Base-by-base conservation (phyloP, 92 coral and sea anemone species). In the Galaxea fascicularis region DNA sequence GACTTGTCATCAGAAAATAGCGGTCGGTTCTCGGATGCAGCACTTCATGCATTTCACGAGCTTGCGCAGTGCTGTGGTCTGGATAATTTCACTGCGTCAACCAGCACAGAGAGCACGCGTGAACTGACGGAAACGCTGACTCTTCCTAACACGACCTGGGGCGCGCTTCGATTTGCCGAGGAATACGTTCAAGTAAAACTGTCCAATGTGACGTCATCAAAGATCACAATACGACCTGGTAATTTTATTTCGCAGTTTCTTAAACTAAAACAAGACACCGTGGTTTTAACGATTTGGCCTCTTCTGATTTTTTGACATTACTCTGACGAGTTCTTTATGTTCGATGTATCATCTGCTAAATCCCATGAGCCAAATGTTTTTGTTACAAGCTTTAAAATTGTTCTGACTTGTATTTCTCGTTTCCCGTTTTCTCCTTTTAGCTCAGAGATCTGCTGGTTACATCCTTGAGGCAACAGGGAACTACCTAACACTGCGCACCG, bases 1-100 rank as follows among this genome's bases (percentile, higher is more conserved):
- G 1, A 62, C 26, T 80, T 91, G 28, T 67, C 65, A 13, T 24
- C 52, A 9, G 94, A 91, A 71, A 71, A 91, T n/a, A 56, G 71
- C 28, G 91, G 82, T 69, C 67, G 91, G 53, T 93, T 93, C 60
- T 88, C 92, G 59, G 97, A 93, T 65, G 97, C 97, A 4, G 93
- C 97, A 1, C 92, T 93, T 49, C 97, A 93, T 31, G 92, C 91
- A 15, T 93, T 87, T 64, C 97, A 93, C 76, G 97, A 93, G 84
- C 80, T 93, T 52, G 97, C 94, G 69, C 93, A 91, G 85, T 89
- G 93, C 73, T 85, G 91, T 39, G 97, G 97, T 71, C 77, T 93
- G 66, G 97, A 93, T 65, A 80, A 84, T 54, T 68, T 93, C 9
- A 75, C 92, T 49, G 86, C 77, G 7, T 51, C 93, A 31, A 54